Evolutionary conservation across 35 echinoderm and acorn worm genomes (phyloP).

Genomic region (Hemicentrotus pulcherrimus): DNA sequence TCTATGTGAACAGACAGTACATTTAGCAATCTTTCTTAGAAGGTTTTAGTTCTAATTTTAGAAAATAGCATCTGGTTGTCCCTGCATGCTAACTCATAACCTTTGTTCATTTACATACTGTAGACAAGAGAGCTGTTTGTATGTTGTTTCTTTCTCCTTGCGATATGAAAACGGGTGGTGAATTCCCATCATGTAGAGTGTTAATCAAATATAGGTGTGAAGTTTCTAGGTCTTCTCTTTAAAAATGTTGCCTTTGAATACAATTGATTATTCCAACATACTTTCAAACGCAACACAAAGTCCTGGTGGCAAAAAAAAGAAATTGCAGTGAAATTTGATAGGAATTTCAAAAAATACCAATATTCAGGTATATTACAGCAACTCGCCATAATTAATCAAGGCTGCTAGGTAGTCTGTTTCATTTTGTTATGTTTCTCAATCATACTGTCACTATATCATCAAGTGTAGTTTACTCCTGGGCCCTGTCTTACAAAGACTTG

Average conservation of each 20-base stretch:
- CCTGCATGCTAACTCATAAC: background rate
- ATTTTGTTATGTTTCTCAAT: too few relatives aligned
- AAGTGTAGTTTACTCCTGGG: too few relatives aligned
- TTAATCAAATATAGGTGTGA: background rate
- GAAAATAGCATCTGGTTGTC: slow-evolving; percentile 7
- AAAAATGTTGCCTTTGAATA: background rate
- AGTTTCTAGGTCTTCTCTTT: background rate
- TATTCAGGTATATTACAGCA: too few relatives aligned
- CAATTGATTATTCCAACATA: background rate
- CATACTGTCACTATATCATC: too few relatives aligned
- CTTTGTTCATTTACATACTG: background rate
- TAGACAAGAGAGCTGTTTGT: background rate
- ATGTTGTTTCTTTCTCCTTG: background rate
- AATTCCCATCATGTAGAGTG: background rate
- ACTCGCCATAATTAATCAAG: too few relatives aligned
- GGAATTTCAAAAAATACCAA: too few relatives aligned
- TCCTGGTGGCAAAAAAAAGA: background rate
- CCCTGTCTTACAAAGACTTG: too few relatives aligned
- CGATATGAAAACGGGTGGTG: background rate
- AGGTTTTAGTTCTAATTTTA: background rate
- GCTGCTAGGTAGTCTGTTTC: too few relatives aligned
- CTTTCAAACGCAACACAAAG: background rate
- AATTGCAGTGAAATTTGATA: too few relatives aligned
- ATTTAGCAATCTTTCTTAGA: background rate
- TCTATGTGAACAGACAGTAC: background rate